Evolutionary conservation across 2,797 vertebrate species (phyloP).

Genomic region (Ceryle rudis): DNA sequence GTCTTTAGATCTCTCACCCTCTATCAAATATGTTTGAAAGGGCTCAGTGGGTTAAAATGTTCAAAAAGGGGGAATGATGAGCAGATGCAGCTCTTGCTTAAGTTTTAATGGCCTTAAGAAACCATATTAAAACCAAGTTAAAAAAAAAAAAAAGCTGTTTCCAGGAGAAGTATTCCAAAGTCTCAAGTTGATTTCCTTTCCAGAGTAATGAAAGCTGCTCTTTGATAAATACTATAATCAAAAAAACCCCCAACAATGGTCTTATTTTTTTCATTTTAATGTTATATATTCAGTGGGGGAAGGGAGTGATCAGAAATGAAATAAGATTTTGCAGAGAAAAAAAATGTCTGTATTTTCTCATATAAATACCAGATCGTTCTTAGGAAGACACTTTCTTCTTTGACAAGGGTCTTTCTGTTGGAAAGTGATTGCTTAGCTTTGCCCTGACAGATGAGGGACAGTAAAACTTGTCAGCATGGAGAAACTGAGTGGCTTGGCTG

Average conservation of each 20-base stretch:
- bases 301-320: neutral
- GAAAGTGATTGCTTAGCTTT: neutral
- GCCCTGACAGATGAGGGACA: neutral
- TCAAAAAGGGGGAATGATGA: neutral
- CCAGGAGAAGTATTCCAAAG: neutral
- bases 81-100: neutral
- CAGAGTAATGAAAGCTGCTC: neutral
- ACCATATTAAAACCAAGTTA: neutral
- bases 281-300: neutral
- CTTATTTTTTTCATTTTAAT: neutral
- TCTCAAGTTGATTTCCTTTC: conserved; percentile 5
- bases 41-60: neutral
- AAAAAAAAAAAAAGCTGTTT: neutral
- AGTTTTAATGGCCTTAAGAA: neutral
- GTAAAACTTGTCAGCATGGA: neutral
- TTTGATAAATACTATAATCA: neutral
- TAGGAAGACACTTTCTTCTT: neutral
- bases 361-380: fast-evolving
- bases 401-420: neutral
- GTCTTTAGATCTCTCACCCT: neutral
- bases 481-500: neutral
- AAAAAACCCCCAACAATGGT: neutral
- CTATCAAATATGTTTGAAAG: neutral
- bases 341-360: neutral
- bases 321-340: neutral